Percentiles rank a stretch among this genome's conserved stretches.
Evolutionary conservation across 2,888 invertebrate genomes (phyloP).

Genomic region (Drosophila glabriapex): DNA sequence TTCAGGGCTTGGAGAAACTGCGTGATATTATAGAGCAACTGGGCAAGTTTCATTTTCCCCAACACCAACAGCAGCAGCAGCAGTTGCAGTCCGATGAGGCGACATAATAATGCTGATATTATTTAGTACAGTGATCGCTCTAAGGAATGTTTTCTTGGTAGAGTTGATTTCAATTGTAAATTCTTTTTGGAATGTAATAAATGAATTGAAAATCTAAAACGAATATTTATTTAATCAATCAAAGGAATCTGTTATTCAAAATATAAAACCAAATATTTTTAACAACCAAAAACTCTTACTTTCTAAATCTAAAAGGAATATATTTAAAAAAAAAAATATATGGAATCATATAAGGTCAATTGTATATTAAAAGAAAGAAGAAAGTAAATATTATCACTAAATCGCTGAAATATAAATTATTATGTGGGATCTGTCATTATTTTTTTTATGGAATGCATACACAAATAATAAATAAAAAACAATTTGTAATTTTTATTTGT

Average conservation of each 20-base stretch:
- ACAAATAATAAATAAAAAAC: not conserved
- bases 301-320: not conserved
- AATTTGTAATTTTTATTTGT: not conserved
- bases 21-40: conserved; percentile 65
- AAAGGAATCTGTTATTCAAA: not conserved
- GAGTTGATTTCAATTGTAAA: not conserved
- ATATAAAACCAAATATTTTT: not conserved
- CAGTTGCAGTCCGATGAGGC: not conserved
- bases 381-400: not conserved
- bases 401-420: not conserved
- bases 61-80: not conserved
- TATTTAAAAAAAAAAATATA: not conserved
- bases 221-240: not conserved
- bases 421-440: not conserved
- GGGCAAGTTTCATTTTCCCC: conserved; percentile 82
- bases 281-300: not conserved
- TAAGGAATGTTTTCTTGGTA: not conserved
- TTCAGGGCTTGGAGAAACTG: conserved; percentile 77
- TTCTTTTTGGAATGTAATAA: not conserved
- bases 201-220: not conserved
- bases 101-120: not conserved
- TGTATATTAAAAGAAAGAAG: not conserved
- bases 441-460: not conserved
- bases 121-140: not conserved
- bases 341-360: not conserved